A percentile compares a stretch with the other conserved stretches of the same genome.
phyloP scores from a whole-genome alignment of 2,888 invertebrate species.

The Drosophila pseudotakahashii region DNA sequence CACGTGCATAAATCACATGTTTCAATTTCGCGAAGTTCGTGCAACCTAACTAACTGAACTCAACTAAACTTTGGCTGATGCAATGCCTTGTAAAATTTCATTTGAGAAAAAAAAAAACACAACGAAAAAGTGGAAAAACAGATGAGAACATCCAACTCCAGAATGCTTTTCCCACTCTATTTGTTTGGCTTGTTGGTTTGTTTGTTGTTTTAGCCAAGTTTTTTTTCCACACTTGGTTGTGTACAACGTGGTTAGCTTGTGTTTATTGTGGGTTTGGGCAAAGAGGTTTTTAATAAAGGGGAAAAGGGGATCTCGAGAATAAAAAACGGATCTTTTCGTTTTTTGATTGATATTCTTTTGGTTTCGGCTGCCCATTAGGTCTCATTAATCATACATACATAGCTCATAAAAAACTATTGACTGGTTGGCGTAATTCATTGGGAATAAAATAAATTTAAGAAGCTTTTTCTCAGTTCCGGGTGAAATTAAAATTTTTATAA shows the following conservation, averaged over 20 bases:
- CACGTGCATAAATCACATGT: conserved; percentile 33
- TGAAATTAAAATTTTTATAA: background rate
- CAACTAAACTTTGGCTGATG: conserved; percentile 35
- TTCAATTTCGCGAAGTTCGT: conserved; percentile 44
- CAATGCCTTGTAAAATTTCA: conserved; percentile 53
- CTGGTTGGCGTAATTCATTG: background rate
- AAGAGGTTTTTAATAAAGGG: background rate
- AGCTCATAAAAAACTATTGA: conserved; percentile 26
- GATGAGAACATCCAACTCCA: conserved; percentile 19
- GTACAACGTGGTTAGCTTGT: conserved; percentile 20
- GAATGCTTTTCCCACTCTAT: conserved; percentile 2
- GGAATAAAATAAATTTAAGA: conserved; percentile 1
- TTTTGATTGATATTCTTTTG: conserved; percentile 13
- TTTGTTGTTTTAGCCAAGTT: conserved; percentile 50
- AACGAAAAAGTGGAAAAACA: conserved; percentile 1
- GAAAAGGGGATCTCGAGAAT: background rate
- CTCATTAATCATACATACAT: conserved; percentile 56
- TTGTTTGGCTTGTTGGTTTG: conserved; percentile 32
- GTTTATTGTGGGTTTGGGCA: background rate
- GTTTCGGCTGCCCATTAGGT: conserved; percentile 15
- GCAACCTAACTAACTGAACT: conserved; percentile 24
- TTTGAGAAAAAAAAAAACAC: conserved; percentile 52
- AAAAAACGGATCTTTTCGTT: conserved; percentile 19
- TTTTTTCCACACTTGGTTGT: conserved; percentile 31
- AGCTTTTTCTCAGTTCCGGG: background rate